phyloP scores from a whole-genome alignment of 2,113 vertebrate genomes.

The Melanocharis versteri region DNA sequence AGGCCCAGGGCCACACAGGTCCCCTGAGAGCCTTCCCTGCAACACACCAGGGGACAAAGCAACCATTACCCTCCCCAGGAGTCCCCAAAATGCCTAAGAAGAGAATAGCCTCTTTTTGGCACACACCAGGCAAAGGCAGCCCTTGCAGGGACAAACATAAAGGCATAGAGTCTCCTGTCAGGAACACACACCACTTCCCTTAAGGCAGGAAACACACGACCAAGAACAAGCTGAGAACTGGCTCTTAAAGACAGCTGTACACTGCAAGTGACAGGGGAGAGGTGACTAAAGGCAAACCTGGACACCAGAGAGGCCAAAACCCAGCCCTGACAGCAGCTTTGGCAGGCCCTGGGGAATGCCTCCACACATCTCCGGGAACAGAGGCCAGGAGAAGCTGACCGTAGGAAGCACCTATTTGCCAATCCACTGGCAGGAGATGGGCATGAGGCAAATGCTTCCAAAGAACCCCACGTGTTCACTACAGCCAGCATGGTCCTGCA shows the following conservation, averaged over 20 bases:
- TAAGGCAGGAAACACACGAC: neutral
- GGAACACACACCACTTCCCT: constrained; percentile 1
- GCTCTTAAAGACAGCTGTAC: neutral
- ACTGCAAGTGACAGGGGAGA: neutral
- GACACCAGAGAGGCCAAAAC: neutral
- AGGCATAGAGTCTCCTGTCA: neutral
- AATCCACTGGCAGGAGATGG: neutral
- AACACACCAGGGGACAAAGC: neutral
- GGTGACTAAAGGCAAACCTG: neutral
- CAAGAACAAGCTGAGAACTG: neutral
- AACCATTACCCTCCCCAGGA: neutral
- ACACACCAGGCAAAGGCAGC: neutral
- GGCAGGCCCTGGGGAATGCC: neutral
- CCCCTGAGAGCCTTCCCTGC: neutral
- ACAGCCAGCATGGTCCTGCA: fast-evolving
- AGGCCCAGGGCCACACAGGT: neutral
- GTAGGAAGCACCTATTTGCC: neutral
- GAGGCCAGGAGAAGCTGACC: neutral
- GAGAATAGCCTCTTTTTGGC: neutral
- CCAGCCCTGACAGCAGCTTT: neutral
- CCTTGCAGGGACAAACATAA: neutral
- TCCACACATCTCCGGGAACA: neutral
- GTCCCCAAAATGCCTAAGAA: neutral
- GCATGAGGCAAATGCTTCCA: neutral
- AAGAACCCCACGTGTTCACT: neutral